These are phyloP conservation scores for Mimas tiliae DNA, from an alignment of 2,888 invertebrate species.

Conservation along the genomic window DNA sequence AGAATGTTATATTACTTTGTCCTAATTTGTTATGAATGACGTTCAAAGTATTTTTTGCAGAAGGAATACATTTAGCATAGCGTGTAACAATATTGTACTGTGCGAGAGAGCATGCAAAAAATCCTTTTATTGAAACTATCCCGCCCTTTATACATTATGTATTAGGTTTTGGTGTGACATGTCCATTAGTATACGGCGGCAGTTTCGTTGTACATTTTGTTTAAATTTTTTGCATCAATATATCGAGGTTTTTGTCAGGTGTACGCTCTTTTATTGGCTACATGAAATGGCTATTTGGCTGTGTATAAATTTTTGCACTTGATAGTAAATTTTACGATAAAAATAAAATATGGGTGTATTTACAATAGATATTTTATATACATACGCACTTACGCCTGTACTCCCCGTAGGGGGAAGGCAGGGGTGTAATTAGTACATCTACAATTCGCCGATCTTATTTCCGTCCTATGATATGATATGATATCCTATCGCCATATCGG, in stretches of 20 bases:
- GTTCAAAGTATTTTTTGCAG: slow-evolving; percentile 66
- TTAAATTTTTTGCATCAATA: background rate
- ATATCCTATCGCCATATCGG: no score
- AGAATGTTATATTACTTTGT: slow-evolving; percentile 25
- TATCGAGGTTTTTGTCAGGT: background rate
- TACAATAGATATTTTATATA: no score
- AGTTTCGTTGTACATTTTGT: slow-evolving; percentile 19
- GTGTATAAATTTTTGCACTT: no score
- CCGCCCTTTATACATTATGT: slow-evolving; percentile 79
- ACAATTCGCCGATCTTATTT: no score
- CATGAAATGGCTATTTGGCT: no score
- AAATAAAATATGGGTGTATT: no score
- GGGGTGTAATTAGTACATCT: no score
- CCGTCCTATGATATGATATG: no score
- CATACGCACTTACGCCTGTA: no score
- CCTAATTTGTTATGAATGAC: slow-evolving; percentile 48
- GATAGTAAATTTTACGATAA: no score
- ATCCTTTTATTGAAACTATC: slow-evolving; percentile 83
- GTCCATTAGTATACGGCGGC: slow-evolving; percentile 51
- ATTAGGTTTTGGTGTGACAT: slow-evolving; percentile 61
- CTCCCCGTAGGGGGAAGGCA: no score
- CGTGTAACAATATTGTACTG: slow-evolving; percentile 70
- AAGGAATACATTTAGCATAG: slow-evolving; percentile 52
- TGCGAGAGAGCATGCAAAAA: slow-evolving; percentile 71
- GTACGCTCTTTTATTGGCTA: no score